Evolutionary conservation across 1,140 invertebrate species (phyloP).

Genomic region (Drosophila paulistorum): DNA sequence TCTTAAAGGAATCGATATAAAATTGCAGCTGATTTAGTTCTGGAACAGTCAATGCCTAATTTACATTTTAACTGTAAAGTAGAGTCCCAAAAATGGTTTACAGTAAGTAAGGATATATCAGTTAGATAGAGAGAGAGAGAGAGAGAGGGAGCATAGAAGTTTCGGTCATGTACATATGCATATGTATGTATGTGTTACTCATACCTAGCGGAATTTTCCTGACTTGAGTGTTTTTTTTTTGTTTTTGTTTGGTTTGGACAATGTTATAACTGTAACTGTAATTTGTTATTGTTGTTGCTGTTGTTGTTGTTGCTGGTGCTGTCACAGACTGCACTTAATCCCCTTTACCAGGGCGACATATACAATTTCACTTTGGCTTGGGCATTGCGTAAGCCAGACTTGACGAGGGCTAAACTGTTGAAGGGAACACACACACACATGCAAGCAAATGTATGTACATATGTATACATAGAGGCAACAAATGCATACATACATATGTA

Average conservation of each 20-base stretch:
- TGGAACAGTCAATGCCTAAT: no score
- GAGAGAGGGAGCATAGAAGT: no score
- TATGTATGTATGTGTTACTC: not conserved
- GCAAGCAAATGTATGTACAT: slow-evolving; percentile 20
- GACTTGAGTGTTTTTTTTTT: not conserved
- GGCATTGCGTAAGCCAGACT: slow-evolving; percentile 67
- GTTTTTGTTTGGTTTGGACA: slow-evolving; percentile 48
- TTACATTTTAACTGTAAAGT: no score
- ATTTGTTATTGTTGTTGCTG: slow-evolving; percentile 29
- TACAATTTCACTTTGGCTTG: slow-evolving; percentile 68
- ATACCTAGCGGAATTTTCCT: slow-evolving; percentile 4
- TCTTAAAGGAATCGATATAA: no score
- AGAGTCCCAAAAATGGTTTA: no score
- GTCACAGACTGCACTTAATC: slow-evolving; percentile 67
- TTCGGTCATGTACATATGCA: no score
- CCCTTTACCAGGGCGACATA: slow-evolving; percentile 53
- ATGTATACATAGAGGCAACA: not conserved
- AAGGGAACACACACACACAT: slow-evolving; percentile 37
- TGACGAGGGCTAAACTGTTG: slow-evolving; percentile 42
- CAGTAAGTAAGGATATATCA: no score
- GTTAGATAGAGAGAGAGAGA: no score
- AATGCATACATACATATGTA: slow-evolving; percentile 26
- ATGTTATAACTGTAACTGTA: slow-evolving; percentile 62
- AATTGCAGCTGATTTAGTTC: no score
- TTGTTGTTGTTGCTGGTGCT: slow-evolving; percentile 27